phyloP scores from a whole-genome alignment of 2,113 vertebrate species.

The Nerophis lumbriciformis region DNA sequence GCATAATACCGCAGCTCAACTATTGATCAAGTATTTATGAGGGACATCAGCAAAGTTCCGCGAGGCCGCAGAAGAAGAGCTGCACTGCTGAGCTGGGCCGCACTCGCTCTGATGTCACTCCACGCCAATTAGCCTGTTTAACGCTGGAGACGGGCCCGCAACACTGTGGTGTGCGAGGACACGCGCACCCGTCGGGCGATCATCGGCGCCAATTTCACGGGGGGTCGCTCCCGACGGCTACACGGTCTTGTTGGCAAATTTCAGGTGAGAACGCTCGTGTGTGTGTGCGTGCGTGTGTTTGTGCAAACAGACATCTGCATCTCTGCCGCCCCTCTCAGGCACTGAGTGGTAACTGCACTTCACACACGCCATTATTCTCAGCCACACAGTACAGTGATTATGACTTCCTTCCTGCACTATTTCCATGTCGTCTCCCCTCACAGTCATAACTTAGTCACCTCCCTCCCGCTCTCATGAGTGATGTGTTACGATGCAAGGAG shows the following conservation, averaged over 20 bases:
- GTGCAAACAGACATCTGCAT: slow-evolving; percentile 54
- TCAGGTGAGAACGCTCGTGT: not conserved
- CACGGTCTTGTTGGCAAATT: slow-evolving; percentile 7
- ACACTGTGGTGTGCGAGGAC: not conserved
- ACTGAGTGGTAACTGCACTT: slow-evolving; percentile 36
- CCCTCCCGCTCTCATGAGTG: slow-evolving; percentile 25
- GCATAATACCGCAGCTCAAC: not conserved
- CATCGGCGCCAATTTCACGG: slow-evolving; percentile 11
- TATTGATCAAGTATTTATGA: not conserved
- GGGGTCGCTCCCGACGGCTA: not conserved
- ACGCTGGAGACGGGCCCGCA: slow-evolving; percentile 26
- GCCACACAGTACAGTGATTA: not conserved
- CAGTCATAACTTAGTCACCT: slow-evolving; percentile 1
- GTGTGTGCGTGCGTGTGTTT: not conserved
- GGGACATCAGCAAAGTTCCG: too few relatives aligned
- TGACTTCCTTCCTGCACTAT: not conserved
- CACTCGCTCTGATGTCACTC: slow-evolving; percentile 50
- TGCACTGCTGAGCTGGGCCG: slow-evolving; percentile 23
- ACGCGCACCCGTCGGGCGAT: too few relatives aligned
- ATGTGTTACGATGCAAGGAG: slow-evolving; percentile 20
- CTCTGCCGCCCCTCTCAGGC: slow-evolving; percentile 73
- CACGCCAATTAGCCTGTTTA: slow-evolving; percentile 50
- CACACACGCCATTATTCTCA: not conserved
- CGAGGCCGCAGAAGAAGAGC: slow-evolving; percentile 1
- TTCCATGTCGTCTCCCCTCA: slow-evolving; percentile 17